Conservation (phyloP, 2,888 invertebrate species). For the Taphrorychus bicolor region DNA sequence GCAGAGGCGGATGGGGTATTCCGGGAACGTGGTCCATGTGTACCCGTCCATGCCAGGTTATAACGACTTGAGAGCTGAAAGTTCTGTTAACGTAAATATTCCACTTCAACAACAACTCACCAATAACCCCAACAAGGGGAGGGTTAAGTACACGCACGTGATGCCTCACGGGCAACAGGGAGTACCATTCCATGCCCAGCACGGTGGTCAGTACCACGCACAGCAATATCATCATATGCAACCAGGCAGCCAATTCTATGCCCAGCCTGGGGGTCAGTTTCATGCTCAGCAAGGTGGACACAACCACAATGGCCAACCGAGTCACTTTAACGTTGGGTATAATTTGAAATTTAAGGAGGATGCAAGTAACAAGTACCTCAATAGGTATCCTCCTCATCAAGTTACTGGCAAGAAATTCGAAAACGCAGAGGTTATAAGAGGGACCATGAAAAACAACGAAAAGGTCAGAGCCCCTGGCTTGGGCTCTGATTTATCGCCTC, state of each 20-base stretch:
- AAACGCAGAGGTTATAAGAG: slow-evolving; percentile 35
- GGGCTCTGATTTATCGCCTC: slow-evolving; percentile 11
- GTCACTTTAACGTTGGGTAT: slow-evolving; percentile 33
- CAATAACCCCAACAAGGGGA: not conserved
- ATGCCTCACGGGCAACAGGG: not conserved
- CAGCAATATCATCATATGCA: too few relatives aligned
- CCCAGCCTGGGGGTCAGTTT: not conserved
- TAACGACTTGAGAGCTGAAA: slow-evolving; percentile 19
- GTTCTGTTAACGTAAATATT: slow-evolving; percentile 15
- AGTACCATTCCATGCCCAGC: too few relatives aligned
- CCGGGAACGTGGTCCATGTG: slow-evolving; percentile 19
- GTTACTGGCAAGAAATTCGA: slow-evolving; percentile 18
- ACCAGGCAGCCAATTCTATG: too few relatives aligned
- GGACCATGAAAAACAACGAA: slow-evolving; percentile 30
- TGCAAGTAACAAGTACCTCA: not conserved
- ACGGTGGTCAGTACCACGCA: too few relatives aligned
- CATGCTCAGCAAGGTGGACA: not conserved
- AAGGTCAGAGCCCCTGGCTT: slow-evolving; percentile 28
- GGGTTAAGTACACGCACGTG: not conserved
- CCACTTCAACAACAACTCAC: slow-evolving; percentile 2
- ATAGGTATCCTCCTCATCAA: not conserved
- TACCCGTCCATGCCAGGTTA: slow-evolving; percentile 4
- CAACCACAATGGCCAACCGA: too few relatives aligned
- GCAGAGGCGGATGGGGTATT: slow-evolving; percentile 17
- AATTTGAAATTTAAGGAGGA: slow-evolving; percentile 24